phyloP scores from a whole-genome alignment of 1,140 invertebrate genomes.

The Bombus sibiricus region DNA sequence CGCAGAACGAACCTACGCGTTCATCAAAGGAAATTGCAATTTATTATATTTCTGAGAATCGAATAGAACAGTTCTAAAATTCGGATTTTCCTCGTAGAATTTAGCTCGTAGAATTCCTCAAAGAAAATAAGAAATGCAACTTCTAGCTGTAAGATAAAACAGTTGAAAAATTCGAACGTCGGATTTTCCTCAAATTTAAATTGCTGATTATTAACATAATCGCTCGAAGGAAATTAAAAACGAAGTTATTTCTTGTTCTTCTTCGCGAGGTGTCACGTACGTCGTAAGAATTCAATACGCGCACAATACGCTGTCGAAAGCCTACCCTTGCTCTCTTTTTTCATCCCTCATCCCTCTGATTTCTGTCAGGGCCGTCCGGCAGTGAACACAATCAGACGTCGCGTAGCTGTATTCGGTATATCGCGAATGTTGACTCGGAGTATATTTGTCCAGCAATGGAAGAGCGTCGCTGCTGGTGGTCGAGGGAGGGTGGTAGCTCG shows the following conservation, averaged over 20 bases:
- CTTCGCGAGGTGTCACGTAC: too few species aligned
- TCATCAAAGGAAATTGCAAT: neutral
- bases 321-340: conserved; percentile 9
- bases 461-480: conserved; percentile 61
- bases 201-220: too few species aligned
- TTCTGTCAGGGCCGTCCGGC: conserved; percentile 61
- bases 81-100: neutral
- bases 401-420: conserved; percentile 76
- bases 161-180: too few species aligned
- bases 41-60: neutral
- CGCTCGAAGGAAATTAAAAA: too few species aligned
- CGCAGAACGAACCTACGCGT: too few species aligned
- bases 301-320: neutral
- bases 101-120: neutral
- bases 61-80: neutral
- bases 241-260: too few species aligned
- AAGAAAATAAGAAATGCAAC: neutral
- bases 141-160: too few species aligned
- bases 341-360: conserved; percentile 46
- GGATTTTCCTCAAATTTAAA: too few species aligned
- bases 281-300: too few species aligned
- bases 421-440: conserved; percentile 81
- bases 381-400: conserved; percentile 73
- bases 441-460: conserved; percentile 82
- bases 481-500: conserved; percentile 58